These are phyloP conservation scores for Apodemia hepburni DNA, from an alignment of 2,888 invertebrate genomes.

Conservation along the genomic window DNA sequence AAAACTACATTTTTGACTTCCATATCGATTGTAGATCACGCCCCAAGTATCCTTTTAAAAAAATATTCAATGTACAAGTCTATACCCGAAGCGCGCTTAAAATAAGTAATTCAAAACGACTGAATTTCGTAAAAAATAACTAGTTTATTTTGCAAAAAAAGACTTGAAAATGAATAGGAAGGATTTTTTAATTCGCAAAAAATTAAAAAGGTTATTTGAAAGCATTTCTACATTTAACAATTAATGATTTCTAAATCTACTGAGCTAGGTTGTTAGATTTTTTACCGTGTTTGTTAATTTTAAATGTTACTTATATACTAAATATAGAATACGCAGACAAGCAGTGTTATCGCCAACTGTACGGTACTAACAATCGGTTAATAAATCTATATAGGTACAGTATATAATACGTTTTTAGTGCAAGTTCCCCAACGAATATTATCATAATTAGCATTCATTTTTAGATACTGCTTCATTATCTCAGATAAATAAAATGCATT, in stretches of 20 bases:
- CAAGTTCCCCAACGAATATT: conserved; percentile 56
- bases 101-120: no score
- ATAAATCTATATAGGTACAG: conserved; percentile 50
- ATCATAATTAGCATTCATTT: conserved; percentile 55
- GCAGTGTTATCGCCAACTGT: conserved; percentile 73
- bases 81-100: no score
- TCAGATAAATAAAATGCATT: conserved; percentile 58
- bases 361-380: conserved; percentile 54
- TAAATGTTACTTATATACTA: conserved; percentile 33
- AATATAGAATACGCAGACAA: conserved; percentile 52
- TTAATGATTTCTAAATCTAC: conserved; percentile 10
- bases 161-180: no score
- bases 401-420: conserved; percentile 67
- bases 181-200: no score
- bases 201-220: neutral
- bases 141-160: no score
- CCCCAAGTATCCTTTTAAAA: no score
- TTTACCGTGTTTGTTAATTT: conserved; percentile 25
- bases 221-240: neutral
- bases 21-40: no score
- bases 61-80: no score
- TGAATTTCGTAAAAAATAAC: no score
- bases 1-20: no score
- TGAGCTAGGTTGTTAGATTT: conserved; percentile 20
- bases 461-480: conserved; percentile 61